Percentiles rank a stretch among this genome's conserved stretches.
Conservation (phyloP, 2,888 invertebrate genomes). For the Scaptomyza polygonia region DNA sequence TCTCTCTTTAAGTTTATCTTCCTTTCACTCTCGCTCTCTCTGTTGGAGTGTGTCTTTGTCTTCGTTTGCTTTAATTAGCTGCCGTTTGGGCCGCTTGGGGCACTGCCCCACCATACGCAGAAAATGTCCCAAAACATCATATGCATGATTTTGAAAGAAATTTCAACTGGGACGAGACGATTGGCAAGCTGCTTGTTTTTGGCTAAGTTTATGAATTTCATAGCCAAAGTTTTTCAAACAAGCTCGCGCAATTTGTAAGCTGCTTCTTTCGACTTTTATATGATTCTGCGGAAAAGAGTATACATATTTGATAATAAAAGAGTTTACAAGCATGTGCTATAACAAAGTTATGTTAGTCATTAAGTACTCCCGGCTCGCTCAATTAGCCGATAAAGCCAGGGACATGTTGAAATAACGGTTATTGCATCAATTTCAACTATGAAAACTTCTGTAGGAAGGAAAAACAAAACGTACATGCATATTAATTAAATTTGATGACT, state of each 20-base stretch:
- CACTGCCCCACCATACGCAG: conserved; percentile 19
- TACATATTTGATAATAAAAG: conserved; percentile 55
- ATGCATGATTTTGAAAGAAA: conserved; percentile 78
- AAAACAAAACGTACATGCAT: not conserved
- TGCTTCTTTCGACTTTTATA: conserved; percentile 33
- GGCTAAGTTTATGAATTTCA: conserved; percentile 79
- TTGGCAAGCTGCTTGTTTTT: conserved; percentile 58
- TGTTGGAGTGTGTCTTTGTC: conserved; percentile 17
- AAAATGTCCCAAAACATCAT: conserved; percentile 67
- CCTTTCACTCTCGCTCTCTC: not conserved
- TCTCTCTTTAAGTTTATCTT: not conserved
- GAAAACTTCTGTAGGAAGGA: not conserved
- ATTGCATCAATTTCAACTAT: not conserved
- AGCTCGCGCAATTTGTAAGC: conserved; percentile 65
- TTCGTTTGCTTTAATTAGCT: conserved; percentile 66
- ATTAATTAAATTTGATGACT: not conserved
- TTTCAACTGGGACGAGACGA: conserved; percentile 50
- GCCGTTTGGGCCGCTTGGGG: conserved; percentile 45
- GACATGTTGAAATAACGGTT: not conserved
- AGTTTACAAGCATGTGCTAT: conserved; percentile 49
- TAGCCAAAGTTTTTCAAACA: conserved; percentile 73
- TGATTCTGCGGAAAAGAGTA: conserved; percentile 21
- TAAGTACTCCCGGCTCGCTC: conserved; percentile 42
- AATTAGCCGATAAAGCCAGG: conserved; percentile 55
- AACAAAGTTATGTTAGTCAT: conserved; percentile 39